Conservation (phyloP, 2,888 invertebrate species). For the Aporophyla nigra region DNA sequence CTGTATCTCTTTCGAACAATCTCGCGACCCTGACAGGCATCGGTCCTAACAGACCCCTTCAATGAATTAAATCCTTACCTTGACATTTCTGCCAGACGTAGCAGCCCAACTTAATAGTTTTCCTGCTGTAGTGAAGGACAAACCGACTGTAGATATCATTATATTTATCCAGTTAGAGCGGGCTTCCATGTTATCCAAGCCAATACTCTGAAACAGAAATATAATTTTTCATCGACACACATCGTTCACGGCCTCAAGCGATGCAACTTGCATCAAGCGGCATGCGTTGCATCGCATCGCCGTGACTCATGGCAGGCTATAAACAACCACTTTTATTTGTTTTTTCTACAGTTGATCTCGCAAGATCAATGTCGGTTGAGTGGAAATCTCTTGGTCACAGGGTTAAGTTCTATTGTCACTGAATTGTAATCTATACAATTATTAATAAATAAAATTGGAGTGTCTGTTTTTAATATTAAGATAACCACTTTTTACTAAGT, state of each 20-base stretch:
- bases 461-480: too few species aligned
- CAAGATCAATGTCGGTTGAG: not conserved
- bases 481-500: too few species aligned
- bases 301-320: not conserved
- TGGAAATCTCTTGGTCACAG: not conserved
- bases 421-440: too few species aligned
- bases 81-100: conserved; percentile 73
- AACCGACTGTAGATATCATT: conserved; percentile 81
- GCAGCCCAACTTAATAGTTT: conserved; percentile 77
- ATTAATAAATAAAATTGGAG: too few species aligned
- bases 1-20: too few species aligned
- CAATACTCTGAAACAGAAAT: conserved; percentile 41
- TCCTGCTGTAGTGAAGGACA: conserved; percentile 83
- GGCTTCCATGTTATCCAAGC: conserved; percentile 73
- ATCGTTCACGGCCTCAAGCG: not conserved
- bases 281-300: not conserved
- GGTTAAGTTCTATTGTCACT: not conserved
- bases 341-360: not conserved
- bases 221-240: not conserved
- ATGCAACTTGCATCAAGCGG: not conserved
- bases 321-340: not conserved
- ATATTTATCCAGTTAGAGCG: conserved; percentile 84
- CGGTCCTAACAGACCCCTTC: too few species aligned
- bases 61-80: conserved; percentile 54
- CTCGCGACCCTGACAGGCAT: too few species aligned